Evolutionary conservation across 2,888 invertebrate genomes (phyloP).

Genomic region (Trypoxylon attenuatum): DNA sequence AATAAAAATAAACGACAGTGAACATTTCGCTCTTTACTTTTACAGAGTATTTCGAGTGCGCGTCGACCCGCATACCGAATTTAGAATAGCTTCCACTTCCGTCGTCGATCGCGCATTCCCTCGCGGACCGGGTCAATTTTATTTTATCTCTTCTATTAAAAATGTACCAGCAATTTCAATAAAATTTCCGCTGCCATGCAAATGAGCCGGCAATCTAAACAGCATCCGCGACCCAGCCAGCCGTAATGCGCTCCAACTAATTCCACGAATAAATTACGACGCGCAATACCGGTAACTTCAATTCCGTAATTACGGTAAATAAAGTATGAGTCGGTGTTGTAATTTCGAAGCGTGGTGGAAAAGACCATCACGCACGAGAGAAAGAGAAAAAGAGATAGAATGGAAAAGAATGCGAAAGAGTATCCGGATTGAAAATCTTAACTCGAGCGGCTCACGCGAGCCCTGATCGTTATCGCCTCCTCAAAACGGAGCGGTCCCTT

Average conservation of each 20-base stretch:
- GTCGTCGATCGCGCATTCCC: constrained; percentile 14
- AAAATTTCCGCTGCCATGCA: not conserved
- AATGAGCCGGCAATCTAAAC: not conserved
- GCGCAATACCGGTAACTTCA: not conserved
- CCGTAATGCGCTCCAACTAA: not conserved
- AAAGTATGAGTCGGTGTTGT: not conserved
- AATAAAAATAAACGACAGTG: constrained; percentile 37
- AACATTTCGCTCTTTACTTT: constrained; percentile 4
- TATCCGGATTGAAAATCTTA: constrained; percentile 17
- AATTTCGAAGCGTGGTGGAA: not conserved
- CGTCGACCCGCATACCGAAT: constrained; percentile 1
- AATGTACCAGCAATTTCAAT: not conserved
- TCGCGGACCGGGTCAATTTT: too few relatives aligned
- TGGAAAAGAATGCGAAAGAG: too few relatives aligned
- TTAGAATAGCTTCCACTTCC: constrained; percentile 10
- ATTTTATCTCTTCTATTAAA: not conserved
- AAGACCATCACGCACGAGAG: not conserved
- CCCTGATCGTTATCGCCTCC: constrained; percentile 21
- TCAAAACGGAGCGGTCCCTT: constrained; percentile 10
- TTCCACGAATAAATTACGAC: not conserved
- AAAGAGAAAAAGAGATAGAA: not conserved
- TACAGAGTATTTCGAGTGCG: not conserved
- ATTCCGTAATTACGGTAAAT: not conserved
- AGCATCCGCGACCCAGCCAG: not conserved
- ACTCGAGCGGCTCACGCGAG: constrained; percentile 16